phyloP scores from a whole-genome alignment of 2,113 vertebrate genomes.

The Plestiodon gilberti region DNA sequence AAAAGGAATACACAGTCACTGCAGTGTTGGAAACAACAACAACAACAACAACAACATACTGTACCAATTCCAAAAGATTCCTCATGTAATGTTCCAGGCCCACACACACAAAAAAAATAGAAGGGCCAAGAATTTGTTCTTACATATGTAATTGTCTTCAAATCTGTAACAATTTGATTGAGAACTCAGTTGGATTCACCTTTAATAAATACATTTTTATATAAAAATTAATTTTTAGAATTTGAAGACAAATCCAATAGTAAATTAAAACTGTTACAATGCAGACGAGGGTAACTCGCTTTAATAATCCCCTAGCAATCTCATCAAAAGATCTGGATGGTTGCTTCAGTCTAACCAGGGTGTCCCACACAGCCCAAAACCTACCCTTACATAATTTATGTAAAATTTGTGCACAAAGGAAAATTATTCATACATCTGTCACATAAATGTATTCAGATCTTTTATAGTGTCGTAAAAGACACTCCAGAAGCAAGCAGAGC shows the following conservation, averaged over 20 bases:
- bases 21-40: background rate
- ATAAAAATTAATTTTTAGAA: constrained; percentile 67
- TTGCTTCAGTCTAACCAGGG: too few species aligned
- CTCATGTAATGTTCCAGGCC: background rate
- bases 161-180: constrained; percentile 34
- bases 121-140: constrained; percentile 7
- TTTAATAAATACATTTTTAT: constrained; percentile 72
- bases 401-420: too few species aligned
- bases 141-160: constrained; percentile 41
- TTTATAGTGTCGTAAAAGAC: background rate
- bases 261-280: constrained; percentile 31
- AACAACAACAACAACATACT: background rate
- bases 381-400: too few species aligned
- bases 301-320: background rate
- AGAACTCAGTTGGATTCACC: constrained; percentile 49
- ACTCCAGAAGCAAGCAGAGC: too few species aligned
- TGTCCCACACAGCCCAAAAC: background rate
- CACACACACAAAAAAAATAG: background rate
- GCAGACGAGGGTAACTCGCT: background rate
- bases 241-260: constrained; percentile 72
- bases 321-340: background rate
- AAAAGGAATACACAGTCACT: background rate
- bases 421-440: background rate
- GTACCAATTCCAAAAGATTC: background rate
- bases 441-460: constrained; percentile 38